Evolutionary conservation across 2,797 vertebrate genomes (phyloP).

Genomic region (Lutjanus argentimaculatus): DNA sequence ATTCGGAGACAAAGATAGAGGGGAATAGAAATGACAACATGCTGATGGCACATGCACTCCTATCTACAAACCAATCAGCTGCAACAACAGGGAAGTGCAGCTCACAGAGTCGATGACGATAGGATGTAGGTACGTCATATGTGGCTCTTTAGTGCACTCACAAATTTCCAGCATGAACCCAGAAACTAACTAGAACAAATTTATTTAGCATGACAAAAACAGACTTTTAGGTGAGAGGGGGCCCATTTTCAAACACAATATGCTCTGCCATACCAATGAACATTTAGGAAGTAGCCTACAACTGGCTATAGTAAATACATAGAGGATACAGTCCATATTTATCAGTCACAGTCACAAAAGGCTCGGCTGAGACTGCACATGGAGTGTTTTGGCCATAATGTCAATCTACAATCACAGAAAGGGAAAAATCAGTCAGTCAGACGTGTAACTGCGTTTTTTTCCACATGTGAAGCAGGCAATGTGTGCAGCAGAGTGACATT

Average conservation of each 20-base stretch:
- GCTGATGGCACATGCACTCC: too few species aligned
- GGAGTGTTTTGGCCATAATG: background rate
- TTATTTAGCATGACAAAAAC: too few species aligned
- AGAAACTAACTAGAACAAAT: too few species aligned
- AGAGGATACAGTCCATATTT: background rate
- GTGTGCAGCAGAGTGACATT: slow-evolving; percentile 19
- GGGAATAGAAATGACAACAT: too few species aligned
- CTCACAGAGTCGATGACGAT: too few species aligned
- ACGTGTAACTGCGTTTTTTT: background rate
- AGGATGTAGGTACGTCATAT: too few species aligned
- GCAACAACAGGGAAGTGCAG: too few species aligned
- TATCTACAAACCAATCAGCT: too few species aligned
- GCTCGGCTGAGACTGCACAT: background rate
- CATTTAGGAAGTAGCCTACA: background rate
- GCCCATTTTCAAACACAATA: background rate
- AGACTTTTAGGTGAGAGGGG: too few species aligned
- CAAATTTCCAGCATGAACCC: too few species aligned
- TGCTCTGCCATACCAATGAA: background rate
- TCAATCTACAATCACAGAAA: background rate
- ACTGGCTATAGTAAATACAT: background rate
- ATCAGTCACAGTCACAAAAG: background rate
- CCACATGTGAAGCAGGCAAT: slow-evolving; percentile 4
- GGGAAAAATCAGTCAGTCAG: background rate
- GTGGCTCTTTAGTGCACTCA: too few species aligned
- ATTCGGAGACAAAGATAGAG: too few species aligned